Conservation (phyloP, 2,113 vertebrate genomes). For the Edolisoma coerulescens region DNA sequence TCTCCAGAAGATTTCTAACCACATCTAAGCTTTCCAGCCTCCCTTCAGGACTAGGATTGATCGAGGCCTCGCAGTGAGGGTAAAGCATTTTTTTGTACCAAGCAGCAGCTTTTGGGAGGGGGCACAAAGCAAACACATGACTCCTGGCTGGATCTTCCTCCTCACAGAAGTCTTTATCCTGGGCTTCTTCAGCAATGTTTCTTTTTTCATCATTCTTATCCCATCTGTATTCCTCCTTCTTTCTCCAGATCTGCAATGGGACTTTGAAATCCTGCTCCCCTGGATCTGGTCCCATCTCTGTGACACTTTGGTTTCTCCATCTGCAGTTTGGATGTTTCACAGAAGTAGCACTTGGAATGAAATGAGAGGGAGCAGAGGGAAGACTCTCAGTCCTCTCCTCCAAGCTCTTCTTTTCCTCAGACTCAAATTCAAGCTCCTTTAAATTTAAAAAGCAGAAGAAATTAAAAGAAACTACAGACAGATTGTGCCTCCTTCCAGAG, state of each 20-base stretch:
- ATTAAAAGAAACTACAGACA: background rate
- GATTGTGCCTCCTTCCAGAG: background rate
- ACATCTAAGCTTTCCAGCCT: background rate
- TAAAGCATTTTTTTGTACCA: constrained; percentile 28
- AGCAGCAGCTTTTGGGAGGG: background rate
- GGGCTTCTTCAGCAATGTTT: background rate
- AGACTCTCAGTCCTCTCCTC: constrained; percentile 26
- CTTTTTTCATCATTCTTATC: background rate
- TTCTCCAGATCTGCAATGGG: constrained; percentile 18
- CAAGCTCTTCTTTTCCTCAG: constrained; percentile 45
- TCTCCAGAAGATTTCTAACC: constrained; percentile 73
- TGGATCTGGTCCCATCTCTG: background rate
- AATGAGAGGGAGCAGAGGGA: background rate
- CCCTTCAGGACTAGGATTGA: background rate
- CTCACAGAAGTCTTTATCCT: background rate
- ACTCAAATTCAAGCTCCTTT: constrained; percentile 71
- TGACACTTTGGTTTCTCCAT: constrained; percentile 1
- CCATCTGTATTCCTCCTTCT: background rate
- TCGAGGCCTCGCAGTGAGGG: background rate
- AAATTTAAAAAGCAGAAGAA: constrained; percentile 51
- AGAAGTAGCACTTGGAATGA: constrained; percentile 50
- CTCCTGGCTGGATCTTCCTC: background rate
- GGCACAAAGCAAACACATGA: background rate
- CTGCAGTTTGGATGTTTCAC: background rate
- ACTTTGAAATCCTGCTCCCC: background rate